phyloP scores from a whole-genome alignment of 2,888 invertebrate species.

The Scaptomyza flava region DNA sequence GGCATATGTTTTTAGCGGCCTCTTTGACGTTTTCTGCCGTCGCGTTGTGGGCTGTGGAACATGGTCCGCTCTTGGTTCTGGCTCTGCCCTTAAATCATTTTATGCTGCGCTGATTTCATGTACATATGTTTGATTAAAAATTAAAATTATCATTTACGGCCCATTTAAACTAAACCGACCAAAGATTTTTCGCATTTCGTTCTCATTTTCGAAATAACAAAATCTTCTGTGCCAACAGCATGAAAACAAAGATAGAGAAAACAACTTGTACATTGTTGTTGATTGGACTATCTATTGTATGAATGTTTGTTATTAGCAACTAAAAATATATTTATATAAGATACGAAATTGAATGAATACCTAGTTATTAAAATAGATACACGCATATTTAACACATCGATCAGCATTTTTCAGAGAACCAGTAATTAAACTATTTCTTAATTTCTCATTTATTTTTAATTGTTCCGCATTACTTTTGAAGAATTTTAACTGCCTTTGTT shows the following conservation, averaged over 20 bases:
- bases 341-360: conserved; percentile 15
- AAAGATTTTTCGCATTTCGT: conserved; percentile 82
- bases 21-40: conserved; percentile 62
- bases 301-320: conserved; percentile 27
- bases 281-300: conserved; percentile 47
- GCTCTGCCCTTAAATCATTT: conserved; percentile 66
- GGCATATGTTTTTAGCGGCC: conserved; percentile 66
- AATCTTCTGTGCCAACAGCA: conserved; percentile 47
- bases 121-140: conserved; percentile 82
- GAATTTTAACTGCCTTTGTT: conserved; percentile 28
- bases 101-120: conserved; percentile 62
- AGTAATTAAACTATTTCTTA: background rate
- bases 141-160: conserved; percentile 83
- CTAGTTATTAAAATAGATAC: too few relatives aligned
- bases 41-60: conserved; percentile 13
- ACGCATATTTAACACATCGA: too few relatives aligned
- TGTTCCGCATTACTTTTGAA: background rate
- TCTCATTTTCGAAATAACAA: conserved; percentile 81
- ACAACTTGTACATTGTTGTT: conserved; percentile 27
- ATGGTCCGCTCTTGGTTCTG: conserved; percentile 43
- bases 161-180: conserved; percentile 82
- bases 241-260: conserved; percentile 31
- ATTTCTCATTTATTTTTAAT: background rate
- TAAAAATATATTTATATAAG: conserved; percentile 5
- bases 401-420: too few relatives aligned